Percentiles rank a stretch among this genome's conserved stretches.
These are phyloP conservation scores for Aphelinus certus DNA, from an alignment of 1,140 invertebrate species.

Conservation along the genomic window DNA sequence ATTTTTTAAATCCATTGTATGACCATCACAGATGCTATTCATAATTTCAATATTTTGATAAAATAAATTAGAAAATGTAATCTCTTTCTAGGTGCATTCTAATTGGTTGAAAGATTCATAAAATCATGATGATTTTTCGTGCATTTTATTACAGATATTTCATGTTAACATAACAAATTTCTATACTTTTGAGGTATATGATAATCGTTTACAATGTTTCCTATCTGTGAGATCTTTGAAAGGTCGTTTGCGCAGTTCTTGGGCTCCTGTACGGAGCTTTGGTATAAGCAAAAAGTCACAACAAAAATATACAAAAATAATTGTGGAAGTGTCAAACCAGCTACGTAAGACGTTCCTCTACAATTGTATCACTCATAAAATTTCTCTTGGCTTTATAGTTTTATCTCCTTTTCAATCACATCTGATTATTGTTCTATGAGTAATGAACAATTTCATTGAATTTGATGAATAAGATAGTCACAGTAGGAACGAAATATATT, in stretches of 20 bases:
- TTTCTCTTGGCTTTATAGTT: background rate
- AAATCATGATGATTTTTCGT: conserved; percentile 44
- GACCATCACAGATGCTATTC: too few species aligned
- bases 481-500: too few species aligned
- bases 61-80: too few species aligned
- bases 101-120: background rate
- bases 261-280: conserved; percentile 50
- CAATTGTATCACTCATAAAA: conserved; percentile 29
- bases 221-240: conserved; percentile 61
- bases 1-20: too few species aligned
- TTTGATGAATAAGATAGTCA: too few species aligned
- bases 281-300: conserved; percentile 41
- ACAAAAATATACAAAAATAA: conserved; percentile 27
- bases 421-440: too few species aligned
- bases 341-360: conserved; percentile 23
- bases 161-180: conserved; percentile 65
- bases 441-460: too few species aligned
- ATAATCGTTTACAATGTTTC: conserved; percentile 62
- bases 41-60: too few species aligned
- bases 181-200: conserved; percentile 67
- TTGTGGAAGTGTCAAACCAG: conserved; percentile 16
- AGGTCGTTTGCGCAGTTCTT: conserved; percentile 50
- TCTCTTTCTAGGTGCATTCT: too few species aligned
- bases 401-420: too few species aligned
- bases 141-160: conserved; percentile 63